Evolutionary conservation across 2,888 invertebrate species (phyloP), one percentile per base, ranked within the genome.

Genomic region (Xiphydria camelus): DNA sequence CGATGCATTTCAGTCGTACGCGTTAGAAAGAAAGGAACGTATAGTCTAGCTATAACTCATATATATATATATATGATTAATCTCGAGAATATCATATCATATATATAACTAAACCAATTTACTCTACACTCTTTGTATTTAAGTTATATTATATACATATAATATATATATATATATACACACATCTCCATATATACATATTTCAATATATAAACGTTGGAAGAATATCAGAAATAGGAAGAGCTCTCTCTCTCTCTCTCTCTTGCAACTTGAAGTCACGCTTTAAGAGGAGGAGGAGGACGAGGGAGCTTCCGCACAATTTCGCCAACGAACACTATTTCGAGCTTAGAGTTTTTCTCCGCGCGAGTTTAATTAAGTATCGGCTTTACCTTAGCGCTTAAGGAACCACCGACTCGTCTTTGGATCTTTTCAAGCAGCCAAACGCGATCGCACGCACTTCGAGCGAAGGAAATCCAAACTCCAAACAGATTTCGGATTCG

Each of bases 101-200:
- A 46, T n/a, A n/a, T 31, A 19, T 47, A 63, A 50, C 19, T 21
- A 47, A 34, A 62, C 63, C 63, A 62, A 63, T 62, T 49, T 51
- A 56, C 49, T 56, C 51, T 44, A 41, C 51, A 50, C 56, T 49
- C 53, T 62, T 63, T 62, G 59, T 63, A 59, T 40, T 47, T 61
- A 59, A 63, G 57, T 62, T 61, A 57, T 59, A 29, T 29, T 10
- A 29, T 61, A 62, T 33, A 34, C 34, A 18, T 23, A 23, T 34
- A 25, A 19, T 6, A 7, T 23, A 34, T 45, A 45, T 39, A 18
- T 33, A 31, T 33, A 33, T 22, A 39, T 39, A 32, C 38, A 43
- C 12, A 31, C 18, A 42, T 35, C 36, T 43, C 32, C 32, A 33
- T 38, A 31, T 40, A 22, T 43, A 23, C 10, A 29, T 45, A 40